Percentiles rank a stretch among this genome's conserved stretches.
These are phyloP conservation scores for Drosophila bifasciata DNA, from an alignment of 1,140 invertebrate genomes.

Conservation along the genomic window DNA sequence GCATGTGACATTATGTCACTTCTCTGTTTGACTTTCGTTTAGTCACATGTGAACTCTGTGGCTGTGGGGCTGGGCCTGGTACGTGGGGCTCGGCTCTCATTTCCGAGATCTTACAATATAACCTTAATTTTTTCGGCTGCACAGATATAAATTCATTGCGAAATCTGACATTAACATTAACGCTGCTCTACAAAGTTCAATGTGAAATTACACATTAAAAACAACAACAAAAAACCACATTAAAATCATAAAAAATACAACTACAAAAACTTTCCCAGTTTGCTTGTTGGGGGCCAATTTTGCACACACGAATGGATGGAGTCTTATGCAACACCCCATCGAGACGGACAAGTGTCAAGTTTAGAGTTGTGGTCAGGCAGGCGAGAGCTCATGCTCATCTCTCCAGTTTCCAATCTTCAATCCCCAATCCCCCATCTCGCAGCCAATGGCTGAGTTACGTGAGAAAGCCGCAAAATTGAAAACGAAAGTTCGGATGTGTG, in stretches of 20 bases:
- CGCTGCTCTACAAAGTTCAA: constrained; percentile 45
- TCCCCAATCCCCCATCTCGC: constrained; percentile 28
- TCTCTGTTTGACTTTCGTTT: constrained; percentile 36
- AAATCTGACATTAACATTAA: constrained; percentile 45
- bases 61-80: constrained; percentile 11
- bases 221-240: too few relatives aligned
- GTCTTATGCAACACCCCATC: constrained; percentile 43
- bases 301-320: constrained; percentile 39
- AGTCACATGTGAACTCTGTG: constrained; percentile 32
- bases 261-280: constrained; percentile 60
- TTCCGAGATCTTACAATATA: neutral
- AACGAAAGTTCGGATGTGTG: constrained; percentile 41
- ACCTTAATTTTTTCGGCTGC: constrained; percentile 48
- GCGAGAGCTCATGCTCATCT: too few relatives aligned
- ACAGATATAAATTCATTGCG: constrained; percentile 19
- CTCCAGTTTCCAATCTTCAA: constrained; percentile 24
- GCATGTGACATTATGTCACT: constrained; percentile 46
- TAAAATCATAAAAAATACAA: constrained; percentile 39
- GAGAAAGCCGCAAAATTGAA: constrained; percentile 40
- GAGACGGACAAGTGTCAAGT: constrained; percentile 61
- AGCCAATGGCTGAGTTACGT: constrained; percentile 15
- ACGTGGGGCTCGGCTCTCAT: constrained; percentile 10
- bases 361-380: constrained; percentile 45
- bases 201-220: constrained; percentile 42
- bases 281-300: constrained; percentile 42